These are phyloP conservation scores for Argyrosomus japonicus DNA, from an alignment of 2,113 vertebrate species.

Conservation along the genomic window DNA sequence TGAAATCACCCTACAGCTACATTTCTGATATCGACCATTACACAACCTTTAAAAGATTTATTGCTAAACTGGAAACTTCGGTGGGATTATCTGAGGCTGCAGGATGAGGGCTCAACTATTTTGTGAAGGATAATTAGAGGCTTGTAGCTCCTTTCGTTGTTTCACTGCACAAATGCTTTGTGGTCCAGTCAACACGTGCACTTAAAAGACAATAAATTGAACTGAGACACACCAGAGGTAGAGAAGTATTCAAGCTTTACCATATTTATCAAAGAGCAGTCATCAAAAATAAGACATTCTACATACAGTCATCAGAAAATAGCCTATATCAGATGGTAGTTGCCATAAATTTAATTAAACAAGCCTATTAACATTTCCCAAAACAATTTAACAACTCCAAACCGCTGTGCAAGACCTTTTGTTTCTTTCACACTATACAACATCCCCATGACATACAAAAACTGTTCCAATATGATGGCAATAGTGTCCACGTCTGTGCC, in stretches of 20 bases:
- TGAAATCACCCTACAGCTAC: not conserved
- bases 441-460: conserved; percentile 37
- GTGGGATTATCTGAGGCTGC: not conserved
- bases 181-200: not conserved
- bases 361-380: conserved; percentile 58
- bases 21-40: not conserved
- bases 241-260: conserved; percentile 58
- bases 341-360: conserved; percentile 58
- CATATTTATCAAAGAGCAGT: conserved; percentile 80
- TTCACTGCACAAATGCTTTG: not conserved
- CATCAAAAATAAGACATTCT: conserved; percentile 81
- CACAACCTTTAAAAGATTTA: not conserved
- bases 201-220: not conserved
- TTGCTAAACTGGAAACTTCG: not conserved
- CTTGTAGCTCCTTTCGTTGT: not conserved
- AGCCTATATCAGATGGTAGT: conserved; percentile 62
- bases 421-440: conserved; percentile 48
- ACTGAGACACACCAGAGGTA: conserved; percentile 31
- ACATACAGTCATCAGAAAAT: conserved; percentile 78
- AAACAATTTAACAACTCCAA: conserved; percentile 48
- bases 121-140: not conserved
- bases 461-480: conserved; percentile 39
- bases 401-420: conserved; percentile 51
- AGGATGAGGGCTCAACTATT: not conserved
- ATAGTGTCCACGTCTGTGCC: conserved; percentile 34